These are phyloP conservation scores for Amblyraja radiata DNA, from an alignment of 2,797 vertebrate genomes.

Conservation along the genomic window DNA sequence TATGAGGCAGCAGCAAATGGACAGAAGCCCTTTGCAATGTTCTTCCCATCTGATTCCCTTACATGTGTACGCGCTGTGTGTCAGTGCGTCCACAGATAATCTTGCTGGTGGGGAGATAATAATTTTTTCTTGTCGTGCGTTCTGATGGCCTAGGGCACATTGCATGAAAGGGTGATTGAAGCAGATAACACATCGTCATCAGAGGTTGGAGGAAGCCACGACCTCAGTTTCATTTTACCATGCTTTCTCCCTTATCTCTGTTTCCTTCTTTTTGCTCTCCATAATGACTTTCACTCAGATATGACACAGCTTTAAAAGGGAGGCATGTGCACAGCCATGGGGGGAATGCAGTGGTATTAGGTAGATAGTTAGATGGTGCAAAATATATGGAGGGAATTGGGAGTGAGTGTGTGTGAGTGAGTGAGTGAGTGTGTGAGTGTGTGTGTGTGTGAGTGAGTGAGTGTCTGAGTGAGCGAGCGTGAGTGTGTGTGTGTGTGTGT, in stretches of 20 bases:
- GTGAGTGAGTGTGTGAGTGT: no score
- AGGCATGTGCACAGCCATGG: not conserved
- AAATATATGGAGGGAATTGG: not conserved
- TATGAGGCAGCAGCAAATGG: not conserved
- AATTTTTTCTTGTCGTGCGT: not conserved
- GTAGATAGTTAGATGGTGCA: not conserved
- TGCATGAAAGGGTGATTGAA: not conserved
- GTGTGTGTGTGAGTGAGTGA: no score
- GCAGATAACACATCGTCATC: not conserved
- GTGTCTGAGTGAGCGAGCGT: no score
- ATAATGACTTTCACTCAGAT: no score
- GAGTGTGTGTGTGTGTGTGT: no score
- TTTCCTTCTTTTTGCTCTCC: no score
- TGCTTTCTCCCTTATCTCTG: no score
- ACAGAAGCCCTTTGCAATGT: not conserved
- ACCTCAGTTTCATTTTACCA: not conserved
- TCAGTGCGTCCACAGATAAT: not conserved
- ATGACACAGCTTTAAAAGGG: not conserved
- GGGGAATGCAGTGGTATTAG: not conserved
- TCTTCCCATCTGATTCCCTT: not conserved
- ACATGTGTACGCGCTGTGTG: not conserved
- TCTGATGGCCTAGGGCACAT: not conserved
- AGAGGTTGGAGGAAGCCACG: not conserved
- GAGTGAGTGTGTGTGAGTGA: no score
- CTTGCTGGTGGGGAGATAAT: not conserved